Evolutionary conservation across 1,140 invertebrate species (phyloP).

Genomic region (Teleopsis dalmanni): DNA sequence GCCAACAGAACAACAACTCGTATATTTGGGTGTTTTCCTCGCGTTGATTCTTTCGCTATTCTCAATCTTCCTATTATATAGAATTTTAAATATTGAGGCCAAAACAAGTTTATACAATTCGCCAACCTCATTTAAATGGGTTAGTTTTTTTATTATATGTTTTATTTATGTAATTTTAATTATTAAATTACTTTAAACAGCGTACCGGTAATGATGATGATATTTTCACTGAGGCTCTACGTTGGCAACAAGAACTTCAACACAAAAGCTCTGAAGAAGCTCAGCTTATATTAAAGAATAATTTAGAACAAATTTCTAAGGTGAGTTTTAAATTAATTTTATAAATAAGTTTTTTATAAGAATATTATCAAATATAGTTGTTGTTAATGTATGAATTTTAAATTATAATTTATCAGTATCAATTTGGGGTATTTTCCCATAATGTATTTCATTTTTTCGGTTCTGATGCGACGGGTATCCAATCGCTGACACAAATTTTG

Average conservation of each 20-base stretch:
- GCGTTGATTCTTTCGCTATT: slow-evolving; percentile 29
- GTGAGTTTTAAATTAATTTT: no score
- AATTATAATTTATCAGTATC: no score
- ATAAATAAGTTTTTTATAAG: no score
- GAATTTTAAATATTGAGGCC: slow-evolving; percentile 32
- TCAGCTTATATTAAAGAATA: slow-evolving; percentile 29
- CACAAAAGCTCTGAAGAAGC: slow-evolving; percentile 31
- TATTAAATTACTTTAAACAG: slow-evolving; percentile 12
- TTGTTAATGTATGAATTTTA: no score
- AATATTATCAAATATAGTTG: no score
- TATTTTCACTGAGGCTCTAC: slow-evolving; percentile 31
- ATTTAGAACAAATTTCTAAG: slow-evolving; percentile 37
- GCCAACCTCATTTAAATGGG: slow-evolving; percentile 28
- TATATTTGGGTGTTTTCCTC: slow-evolving; percentile 30
- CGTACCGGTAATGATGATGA: slow-evolving; percentile 25
- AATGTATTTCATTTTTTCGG: no score
- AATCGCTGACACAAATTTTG: no score
- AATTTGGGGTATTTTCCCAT: no score
- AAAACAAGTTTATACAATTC: slow-evolving; percentile 24
- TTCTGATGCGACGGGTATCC: no score
- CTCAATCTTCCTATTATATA: slow-evolving; percentile 32
- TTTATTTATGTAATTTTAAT: neutral
- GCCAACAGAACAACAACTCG: slow-evolving; percentile 23
- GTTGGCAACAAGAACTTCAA: slow-evolving; percentile 33
- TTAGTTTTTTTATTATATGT: slow-evolving; percentile 11